These are phyloP conservation scores for Hedychridium roseum DNA, from an alignment of 2,888 invertebrate species.

Conservation along the genomic window DNA sequence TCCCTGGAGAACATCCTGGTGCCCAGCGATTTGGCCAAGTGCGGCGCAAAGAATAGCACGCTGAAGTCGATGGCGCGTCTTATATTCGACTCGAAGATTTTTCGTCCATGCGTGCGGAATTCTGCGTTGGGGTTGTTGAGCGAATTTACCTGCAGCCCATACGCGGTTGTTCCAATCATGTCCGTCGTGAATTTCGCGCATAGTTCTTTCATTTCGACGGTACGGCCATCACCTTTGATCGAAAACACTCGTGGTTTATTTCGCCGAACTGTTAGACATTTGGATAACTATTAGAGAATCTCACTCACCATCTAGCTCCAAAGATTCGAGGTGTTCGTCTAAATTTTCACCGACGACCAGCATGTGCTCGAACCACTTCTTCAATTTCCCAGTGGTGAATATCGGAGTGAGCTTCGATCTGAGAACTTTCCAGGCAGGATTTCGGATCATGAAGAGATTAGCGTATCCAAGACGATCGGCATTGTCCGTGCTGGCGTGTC, in stretches of 20 bases:
- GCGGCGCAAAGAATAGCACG: constrained; percentile 63
- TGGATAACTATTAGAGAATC: neutral
- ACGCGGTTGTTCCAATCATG: constrained; percentile 65
- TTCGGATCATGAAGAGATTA: constrained; percentile 63
- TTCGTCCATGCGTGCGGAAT: constrained; percentile 62
- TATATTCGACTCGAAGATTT: constrained; percentile 57
- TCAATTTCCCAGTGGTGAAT: constrained; percentile 58
- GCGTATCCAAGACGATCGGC: constrained; percentile 58
- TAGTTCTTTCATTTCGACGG: constrained; percentile 51
- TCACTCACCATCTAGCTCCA: constrained; percentile 36
- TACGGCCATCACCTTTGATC: constrained; percentile 28
- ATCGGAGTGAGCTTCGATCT: constrained; percentile 64
- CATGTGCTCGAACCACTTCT: constrained; percentile 51
- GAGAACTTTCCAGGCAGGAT: constrained; percentile 63
- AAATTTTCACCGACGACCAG: constrained; percentile 39
- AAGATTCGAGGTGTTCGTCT: constrained; percentile 27
- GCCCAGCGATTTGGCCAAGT: constrained; percentile 52
- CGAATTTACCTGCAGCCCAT: constrained; percentile 64
- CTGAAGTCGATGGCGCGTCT: constrained; percentile 58
- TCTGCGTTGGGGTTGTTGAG: constrained; percentile 61
- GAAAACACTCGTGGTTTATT: neutral
- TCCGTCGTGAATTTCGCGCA: constrained; percentile 58
- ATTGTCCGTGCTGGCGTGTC: constrained; percentile 49
- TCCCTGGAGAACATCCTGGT: constrained; percentile 59
- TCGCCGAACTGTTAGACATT: neutral